Evolutionary conservation across 2,797 vertebrate species (phyloP).

Genomic region (Xerus rutilus): DNA sequence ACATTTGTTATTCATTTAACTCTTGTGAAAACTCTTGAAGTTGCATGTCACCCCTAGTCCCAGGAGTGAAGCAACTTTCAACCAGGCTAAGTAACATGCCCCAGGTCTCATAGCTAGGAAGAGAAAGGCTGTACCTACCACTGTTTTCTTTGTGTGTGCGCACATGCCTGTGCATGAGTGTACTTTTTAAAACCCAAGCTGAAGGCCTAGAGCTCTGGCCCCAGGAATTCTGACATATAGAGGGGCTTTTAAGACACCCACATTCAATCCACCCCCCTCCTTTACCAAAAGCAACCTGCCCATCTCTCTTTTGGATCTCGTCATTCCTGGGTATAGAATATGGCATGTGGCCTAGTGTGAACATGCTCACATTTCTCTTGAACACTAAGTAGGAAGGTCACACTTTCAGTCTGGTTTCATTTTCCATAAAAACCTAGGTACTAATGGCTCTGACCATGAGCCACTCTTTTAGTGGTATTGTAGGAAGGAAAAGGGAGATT

Average conservation of each 20-base stretch:
- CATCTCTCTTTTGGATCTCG: not conserved
- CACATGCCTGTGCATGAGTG: no score
- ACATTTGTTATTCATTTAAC: not conserved
- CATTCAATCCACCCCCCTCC: not conserved
- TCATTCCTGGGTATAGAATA: not conserved
- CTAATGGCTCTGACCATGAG: not conserved
- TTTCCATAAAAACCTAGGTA: not conserved
- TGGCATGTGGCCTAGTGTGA: not conserved
- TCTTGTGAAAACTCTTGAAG: not conserved
- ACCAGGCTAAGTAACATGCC: not conserved
- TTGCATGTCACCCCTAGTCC: not conserved
- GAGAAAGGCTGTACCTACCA: not conserved
- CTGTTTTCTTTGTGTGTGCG: not conserved
- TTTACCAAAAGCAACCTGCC: not conserved
- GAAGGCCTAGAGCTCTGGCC: not conserved
- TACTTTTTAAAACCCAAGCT: not conserved
- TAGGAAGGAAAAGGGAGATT: not conserved
- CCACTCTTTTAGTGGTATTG: not conserved
- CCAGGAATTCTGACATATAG: not conserved
- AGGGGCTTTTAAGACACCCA: not conserved
- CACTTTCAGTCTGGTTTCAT: not conserved
- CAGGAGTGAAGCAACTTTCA: not conserved
- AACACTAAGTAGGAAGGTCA: not conserved
- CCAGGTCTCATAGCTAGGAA: not conserved
- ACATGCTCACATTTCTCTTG: slow-evolving; percentile 1